Evolutionary conservation across 64 coral and sea anemone genomes (phyloP).

Genomic region (Montipora sp.): DNA sequence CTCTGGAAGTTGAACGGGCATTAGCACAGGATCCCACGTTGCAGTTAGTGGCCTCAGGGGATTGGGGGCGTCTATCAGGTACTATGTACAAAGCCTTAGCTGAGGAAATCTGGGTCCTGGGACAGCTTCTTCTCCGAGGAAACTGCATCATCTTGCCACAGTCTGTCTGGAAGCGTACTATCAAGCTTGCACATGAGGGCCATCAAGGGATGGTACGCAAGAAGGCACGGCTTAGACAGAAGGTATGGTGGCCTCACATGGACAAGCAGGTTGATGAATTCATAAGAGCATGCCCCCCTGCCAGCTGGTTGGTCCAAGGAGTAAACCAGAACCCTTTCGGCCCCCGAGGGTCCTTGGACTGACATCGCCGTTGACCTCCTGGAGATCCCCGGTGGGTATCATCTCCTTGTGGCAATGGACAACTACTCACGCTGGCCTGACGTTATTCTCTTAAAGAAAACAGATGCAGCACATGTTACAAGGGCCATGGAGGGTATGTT

Average conservation of each 20-base stretch:
- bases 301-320: conserved; percentile 32
- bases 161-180: too few species aligned
- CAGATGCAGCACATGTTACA: conserved; percentile 50
- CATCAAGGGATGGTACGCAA: neutral
- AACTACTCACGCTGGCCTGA: conserved; percentile 64
- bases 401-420: conserved; percentile 10
- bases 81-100: neutral
- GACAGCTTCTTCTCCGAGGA: neutral
- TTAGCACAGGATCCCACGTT: conserved; percentile 17
- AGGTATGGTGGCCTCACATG: conserved; percentile 2
- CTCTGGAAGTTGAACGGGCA: neutral
- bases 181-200: neutral
- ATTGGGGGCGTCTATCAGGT: conserved; percentile 24
- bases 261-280: conserved; percentile 26
- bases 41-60: conserved; percentile 7
- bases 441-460: conserved; percentile 41
- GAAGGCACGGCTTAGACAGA: neutral
- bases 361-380: conserved; percentile 14
- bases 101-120: too few species aligned
- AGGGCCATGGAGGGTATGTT: conserved; percentile 51
- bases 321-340: conserved; percentile 27
- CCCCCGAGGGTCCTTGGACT: neutral
- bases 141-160: neutral
- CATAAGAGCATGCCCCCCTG: conserved; percentile 17
- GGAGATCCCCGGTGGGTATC: conserved; percentile 9